Conservation (phyloP, 2,113 vertebrate genomes). For the Centropristis striata region DNA sequence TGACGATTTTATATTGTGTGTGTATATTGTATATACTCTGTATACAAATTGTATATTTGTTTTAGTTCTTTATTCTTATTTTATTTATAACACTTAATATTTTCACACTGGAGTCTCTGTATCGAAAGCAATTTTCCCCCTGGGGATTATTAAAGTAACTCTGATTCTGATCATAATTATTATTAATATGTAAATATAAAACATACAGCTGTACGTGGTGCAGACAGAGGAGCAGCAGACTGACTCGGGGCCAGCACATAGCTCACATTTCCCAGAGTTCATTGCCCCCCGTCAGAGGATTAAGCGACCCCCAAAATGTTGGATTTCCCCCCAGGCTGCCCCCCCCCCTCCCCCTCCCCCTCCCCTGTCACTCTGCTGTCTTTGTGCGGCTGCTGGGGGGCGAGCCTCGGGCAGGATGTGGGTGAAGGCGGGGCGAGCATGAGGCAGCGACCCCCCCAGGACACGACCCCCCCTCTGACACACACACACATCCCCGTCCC, state of each 20-base stretch:
- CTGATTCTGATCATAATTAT: no score
- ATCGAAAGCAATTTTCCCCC: no score
- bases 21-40: no score
- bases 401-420: conserved; percentile 86
- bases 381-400: conserved; percentile 89
- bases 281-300: conserved; percentile 2
- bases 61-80: no score
- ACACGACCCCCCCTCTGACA: conserved; percentile 55
- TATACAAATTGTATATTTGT: no score
- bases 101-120: no score
- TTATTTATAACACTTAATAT: no score
- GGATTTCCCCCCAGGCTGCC: conserved; percentile 4
- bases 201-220: no score
- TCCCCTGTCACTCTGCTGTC: conserved; percentile 62
- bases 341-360: not conserved
- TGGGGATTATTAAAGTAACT: no score
- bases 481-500: conserved; percentile 1
- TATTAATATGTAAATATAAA: no score
- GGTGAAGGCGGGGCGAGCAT: conserved; percentile 1
- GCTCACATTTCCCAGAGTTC: conserved; percentile 49
- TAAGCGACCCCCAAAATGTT: conserved; percentile 17
- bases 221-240: no score
- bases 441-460: conserved; percentile 82
- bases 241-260: conserved; percentile 8
- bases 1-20: no score